Percentiles rank a stretch among this genome's conserved stretches.
Conservation (phyloP, 2,888 invertebrate genomes). For the Mesoligia furuncula region DNA sequence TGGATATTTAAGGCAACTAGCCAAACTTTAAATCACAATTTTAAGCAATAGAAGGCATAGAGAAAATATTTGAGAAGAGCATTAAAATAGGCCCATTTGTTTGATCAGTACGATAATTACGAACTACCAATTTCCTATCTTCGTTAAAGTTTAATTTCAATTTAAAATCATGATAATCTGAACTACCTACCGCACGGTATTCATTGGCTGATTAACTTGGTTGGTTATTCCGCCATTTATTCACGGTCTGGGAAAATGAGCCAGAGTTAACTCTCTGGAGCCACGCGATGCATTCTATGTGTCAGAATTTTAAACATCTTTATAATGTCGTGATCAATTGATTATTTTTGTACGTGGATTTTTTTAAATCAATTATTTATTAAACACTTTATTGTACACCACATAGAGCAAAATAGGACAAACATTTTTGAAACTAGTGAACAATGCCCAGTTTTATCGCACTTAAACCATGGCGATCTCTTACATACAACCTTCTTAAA, state of each 20-base stretch:
- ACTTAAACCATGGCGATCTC: neutral
- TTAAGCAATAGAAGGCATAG: neutral
- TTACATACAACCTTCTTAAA: neutral
- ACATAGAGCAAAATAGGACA: neutral
- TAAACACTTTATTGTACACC: neutral
- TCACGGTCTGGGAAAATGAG: constrained; percentile 35
- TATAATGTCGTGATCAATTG: neutral
- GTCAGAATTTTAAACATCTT: constrained; percentile 26
- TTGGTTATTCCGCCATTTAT: constrained; percentile 41
- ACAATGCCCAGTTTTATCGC: neutral
- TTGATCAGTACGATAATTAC: constrained; percentile 6
- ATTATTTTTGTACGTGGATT: neutral
- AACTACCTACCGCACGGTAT: constrained; percentile 36
- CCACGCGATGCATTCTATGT: constrained; percentile 25
- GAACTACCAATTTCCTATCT: neutral
- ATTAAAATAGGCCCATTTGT: constrained; percentile 9
- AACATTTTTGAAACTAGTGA: neutral
- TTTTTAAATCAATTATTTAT: neutral
- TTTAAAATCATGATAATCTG: constrained; percentile 52
- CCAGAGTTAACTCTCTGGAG: constrained; percentile 11
- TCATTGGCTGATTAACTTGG: constrained; percentile 46
- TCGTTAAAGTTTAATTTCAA: constrained; percentile 38
- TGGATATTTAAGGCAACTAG: neutral
- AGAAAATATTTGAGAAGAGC: neutral
- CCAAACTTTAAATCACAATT: neutral